Evolutionary conservation across 2,888 invertebrate genomes (phyloP).

Genomic region (Andrena bicolor): DNA sequence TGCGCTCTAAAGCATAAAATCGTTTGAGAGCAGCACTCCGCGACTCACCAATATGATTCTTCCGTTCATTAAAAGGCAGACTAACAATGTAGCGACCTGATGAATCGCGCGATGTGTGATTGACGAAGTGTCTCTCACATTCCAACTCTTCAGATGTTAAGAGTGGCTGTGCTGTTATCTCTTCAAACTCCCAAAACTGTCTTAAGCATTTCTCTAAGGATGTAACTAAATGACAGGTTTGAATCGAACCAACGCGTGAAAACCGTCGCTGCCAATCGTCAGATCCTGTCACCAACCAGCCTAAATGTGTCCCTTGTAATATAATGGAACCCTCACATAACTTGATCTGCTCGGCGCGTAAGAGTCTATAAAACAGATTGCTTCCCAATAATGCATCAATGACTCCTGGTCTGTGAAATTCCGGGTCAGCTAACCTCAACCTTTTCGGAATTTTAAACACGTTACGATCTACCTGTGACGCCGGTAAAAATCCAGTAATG

Average conservation of each 20-base stretch:
- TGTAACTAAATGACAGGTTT: background rate
- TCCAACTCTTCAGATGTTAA: background rate
- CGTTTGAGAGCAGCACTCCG: background rate
- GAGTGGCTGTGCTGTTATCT: background rate
- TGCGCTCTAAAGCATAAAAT: background rate
- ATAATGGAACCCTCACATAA: background rate
- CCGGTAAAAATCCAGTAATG: background rate
- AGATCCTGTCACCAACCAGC: constrained; percentile 8
- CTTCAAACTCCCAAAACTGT: constrained; percentile 7
- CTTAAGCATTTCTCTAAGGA: background rate
- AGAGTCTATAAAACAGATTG: background rate
- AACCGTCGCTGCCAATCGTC: no score
- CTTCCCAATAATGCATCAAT: background rate
- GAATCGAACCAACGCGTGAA: no score
- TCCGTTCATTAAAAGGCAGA: background rate
- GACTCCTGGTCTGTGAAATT: background rate
- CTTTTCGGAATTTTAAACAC: background rate
- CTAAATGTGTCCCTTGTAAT: constrained; percentile 5
- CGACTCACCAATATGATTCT: background rate
- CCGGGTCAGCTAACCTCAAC: constrained; percentile 6
- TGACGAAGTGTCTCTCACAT: background rate
- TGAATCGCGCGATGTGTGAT: background rate
- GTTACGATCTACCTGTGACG: background rate
- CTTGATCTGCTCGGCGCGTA: background rate
- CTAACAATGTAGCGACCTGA: background rate